Conservation (phyloP, 2,113 vertebrate genomes). For the Oreochromis spilurus region DNA sequence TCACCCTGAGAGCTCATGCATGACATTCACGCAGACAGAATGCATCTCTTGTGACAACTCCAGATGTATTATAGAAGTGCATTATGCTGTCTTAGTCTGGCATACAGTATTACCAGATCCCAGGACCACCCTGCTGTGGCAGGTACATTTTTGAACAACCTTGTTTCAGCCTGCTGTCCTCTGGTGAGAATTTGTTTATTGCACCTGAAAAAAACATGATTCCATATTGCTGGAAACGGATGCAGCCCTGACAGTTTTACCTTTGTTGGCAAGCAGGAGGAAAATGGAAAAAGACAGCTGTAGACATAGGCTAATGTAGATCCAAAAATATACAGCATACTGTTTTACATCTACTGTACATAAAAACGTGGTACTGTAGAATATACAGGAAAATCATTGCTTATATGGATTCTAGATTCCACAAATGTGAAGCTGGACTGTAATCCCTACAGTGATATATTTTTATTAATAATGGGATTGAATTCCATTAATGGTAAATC, state of each 20-base stretch:
- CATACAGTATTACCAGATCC: not conserved
- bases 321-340: not conserved
- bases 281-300: not conserved
- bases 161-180: not conserved
- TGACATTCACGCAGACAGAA: not conserved
- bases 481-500: not conserved
- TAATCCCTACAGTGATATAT: conserved; percentile 20
- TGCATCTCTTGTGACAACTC: not conserved
- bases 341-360: not conserved
- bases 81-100: not conserved
- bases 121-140: too few species aligned
- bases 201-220: not conserved
- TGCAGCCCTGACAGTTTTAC: not conserved
- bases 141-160: not conserved
- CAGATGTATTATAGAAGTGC: not conserved
- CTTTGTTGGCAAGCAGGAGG: not conserved
- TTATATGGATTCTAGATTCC: not conserved
- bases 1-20: conserved; percentile 16
- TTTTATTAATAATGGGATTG: conserved; percentile 3
- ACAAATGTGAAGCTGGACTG: not conserved
- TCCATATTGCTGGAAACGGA: conserved; percentile 26
- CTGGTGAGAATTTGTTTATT: conserved; percentile 37
- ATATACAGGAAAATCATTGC: conserved; percentile 11
- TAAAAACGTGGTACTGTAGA: not conserved
- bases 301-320: not conserved